Base-by-base conservation (phyloP, 2,797 vertebrate species). In the Ispidina picta region DNA sequence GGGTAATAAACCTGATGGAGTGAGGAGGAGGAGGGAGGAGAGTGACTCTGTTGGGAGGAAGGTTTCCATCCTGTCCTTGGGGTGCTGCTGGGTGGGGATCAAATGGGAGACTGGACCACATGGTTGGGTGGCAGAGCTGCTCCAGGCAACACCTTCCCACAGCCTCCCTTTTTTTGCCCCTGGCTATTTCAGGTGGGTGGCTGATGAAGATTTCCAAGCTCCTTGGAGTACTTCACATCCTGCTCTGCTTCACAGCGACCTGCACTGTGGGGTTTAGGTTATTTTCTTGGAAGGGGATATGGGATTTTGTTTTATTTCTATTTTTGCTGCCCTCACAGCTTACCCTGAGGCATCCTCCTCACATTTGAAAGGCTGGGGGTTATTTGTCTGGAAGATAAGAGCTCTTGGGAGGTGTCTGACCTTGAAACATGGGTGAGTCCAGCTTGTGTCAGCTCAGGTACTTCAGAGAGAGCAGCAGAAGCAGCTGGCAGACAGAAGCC, bases 81-180 rank as follows among this genome's bases (percentile, higher is more conserved):
- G 1, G 1, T 2, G 33, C 23, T 28, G 33, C 8, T 49, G 9
- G 0, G 3, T 0, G 4, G 52, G 68, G 77, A 51, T 68, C 60
- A 7, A 80, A 8, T 3, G 1, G 69, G 65, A 70, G 25, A 7
- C 0, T 29, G 66, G 5, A 44, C 18, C 25, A 2, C 20, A 83
- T 1, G 9, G 5, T 20, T 44, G 54, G 8, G 39, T 48, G 64
- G 39, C 74, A 70, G 86, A 15, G 15, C 33, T 23, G 5, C 48
- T 59, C 65, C 1, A 20, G 8, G 39, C 29, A 10, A 58, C 73
- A 37, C 3, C 46, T 68, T 77, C 79, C 83, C 43, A 3, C 44
- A 74, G 39, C 78, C 58, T 54, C 69, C 66, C 85, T n/a, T 81
- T 49, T 85, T 64, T 52, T 72, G 71, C 82, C 70, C 64, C 28